Evolutionary conservation across 2,113 vertebrate genomes (phyloP).

Genomic region (Erythrocercus mccallii): DNA sequence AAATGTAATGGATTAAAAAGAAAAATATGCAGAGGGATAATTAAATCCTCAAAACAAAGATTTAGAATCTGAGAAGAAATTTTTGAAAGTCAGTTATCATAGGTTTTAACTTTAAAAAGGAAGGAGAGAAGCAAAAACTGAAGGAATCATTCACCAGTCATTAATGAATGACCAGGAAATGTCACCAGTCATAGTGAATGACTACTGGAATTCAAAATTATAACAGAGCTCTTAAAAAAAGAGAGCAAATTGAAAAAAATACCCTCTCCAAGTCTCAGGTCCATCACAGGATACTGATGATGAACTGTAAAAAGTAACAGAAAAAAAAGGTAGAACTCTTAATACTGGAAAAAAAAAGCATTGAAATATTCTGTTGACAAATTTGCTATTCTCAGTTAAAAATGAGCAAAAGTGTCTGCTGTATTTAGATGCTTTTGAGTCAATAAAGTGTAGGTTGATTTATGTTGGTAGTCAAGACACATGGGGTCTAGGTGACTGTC

Average conservation of each 20-base stretch:
- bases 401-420: background rate
- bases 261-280: background rate
- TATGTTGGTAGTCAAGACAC: background rate
- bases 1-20: background rate
- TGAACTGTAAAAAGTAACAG: background rate
- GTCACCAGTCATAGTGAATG: background rate
- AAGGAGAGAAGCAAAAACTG: background rate
- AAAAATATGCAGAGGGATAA: background rate
- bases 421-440: background rate
- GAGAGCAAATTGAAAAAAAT: background rate
- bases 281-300: background rate
- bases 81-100: background rate
- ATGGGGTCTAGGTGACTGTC: background rate
- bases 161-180: background rate
- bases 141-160: background rate
- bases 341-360: background rate
- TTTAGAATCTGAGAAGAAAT: background rate
- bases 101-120: background rate
- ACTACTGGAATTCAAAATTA: background rate
- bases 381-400: background rate
- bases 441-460: background rate
- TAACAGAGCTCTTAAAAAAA: background rate
- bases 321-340: background rate
- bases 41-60: background rate
- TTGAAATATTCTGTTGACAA: background rate